Conservation (phyloP, 2,888 invertebrate genomes). For the Thecophora atra region DNA sequence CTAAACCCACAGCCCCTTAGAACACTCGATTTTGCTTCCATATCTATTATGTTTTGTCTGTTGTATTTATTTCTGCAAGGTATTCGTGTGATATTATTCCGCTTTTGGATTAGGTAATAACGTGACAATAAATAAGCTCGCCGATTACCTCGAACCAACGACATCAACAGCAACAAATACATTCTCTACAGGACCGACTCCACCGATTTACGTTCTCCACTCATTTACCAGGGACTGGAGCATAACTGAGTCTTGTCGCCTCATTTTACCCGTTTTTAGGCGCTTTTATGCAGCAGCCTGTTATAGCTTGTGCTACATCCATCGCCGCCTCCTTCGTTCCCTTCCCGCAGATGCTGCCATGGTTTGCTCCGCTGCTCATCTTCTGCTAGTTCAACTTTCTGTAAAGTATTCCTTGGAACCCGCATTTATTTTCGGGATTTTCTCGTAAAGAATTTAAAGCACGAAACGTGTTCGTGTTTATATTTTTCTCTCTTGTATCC, state of each 20-base stretch:
- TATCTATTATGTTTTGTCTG: not conserved
- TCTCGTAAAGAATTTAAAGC: slow-evolving; percentile 37
- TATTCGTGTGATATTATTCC: slow-evolving; percentile 32
- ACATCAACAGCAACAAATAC: not conserved
- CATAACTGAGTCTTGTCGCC: no score
- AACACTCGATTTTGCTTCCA: not conserved
- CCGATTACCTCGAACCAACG: slow-evolving; percentile 15
- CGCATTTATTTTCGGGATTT: slow-evolving; percentile 36
- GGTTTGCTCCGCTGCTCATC: not conserved
- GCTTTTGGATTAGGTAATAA: slow-evolving; percentile 27
- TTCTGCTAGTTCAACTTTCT: slow-evolving; percentile 13
- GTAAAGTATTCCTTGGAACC: slow-evolving; percentile 23
- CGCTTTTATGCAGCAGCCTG: not conserved
- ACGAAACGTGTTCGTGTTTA: slow-evolving; percentile 36
- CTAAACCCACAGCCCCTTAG: no score
- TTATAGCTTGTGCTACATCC: not conserved
- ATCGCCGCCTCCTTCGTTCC: not conserved
- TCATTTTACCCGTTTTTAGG: not conserved
- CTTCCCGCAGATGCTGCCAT: not conserved
- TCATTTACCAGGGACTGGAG: not conserved
- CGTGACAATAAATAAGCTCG: slow-evolving; percentile 32
- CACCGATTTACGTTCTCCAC: not conserved
- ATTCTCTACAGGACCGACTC: not conserved
- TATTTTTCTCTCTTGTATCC: slow-evolving; percentile 26
- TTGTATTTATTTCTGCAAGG: not conserved